Conservation (phyloP, 1,140 invertebrate species). For the Drosophila aff. region DNA sequence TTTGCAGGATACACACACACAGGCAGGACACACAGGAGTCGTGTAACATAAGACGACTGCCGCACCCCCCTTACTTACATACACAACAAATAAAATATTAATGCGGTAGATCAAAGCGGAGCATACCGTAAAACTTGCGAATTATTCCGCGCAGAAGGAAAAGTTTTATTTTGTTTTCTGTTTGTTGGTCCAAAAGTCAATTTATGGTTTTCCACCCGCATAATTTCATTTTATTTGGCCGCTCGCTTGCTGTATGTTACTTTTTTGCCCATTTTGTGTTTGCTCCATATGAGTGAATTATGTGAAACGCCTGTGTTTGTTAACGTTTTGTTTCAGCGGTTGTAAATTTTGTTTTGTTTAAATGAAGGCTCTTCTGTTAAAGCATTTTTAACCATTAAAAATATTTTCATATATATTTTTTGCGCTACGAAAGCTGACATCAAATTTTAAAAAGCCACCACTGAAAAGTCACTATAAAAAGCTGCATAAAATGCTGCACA, state of each 20-base stretch:
- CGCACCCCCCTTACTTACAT: neutral
- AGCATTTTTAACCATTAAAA: conserved; percentile 23
- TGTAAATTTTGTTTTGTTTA: conserved; percentile 37
- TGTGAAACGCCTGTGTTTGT: conserved; percentile 38
- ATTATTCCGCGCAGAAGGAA: conserved; percentile 38
- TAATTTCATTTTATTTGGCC: conserved; percentile 73
- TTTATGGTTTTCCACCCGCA: conserved; percentile 75
- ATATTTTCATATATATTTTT: conserved; percentile 6
- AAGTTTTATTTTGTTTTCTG: conserved; percentile 60
- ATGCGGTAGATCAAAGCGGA: conserved; percentile 64
- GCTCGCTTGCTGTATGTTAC: conserved; percentile 10
- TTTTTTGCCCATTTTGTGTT: conserved; percentile 27
- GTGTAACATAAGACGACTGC: conserved; percentile 13
- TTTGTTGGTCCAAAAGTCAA: conserved; percentile 66
- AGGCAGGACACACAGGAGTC: conserved; percentile 13
- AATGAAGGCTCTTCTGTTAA: conserved; percentile 37
- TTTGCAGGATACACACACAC: conserved; percentile 41
- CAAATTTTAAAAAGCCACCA: conserved; percentile 32
- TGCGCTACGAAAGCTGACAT: conserved; percentile 1
- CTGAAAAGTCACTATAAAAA: conserved; percentile 6
- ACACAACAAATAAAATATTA: conserved; percentile 59
- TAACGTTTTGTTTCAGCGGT: conserved; percentile 31
- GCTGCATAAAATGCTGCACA: neutral
- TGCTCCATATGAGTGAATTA: conserved; percentile 54
- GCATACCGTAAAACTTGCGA: conserved; percentile 47